Evolutionary conservation across 2,888 invertebrate genomes (phyloP), one percentile per base, ranked within the genome.

Genomic region (Strigamia crassipes): DNA sequence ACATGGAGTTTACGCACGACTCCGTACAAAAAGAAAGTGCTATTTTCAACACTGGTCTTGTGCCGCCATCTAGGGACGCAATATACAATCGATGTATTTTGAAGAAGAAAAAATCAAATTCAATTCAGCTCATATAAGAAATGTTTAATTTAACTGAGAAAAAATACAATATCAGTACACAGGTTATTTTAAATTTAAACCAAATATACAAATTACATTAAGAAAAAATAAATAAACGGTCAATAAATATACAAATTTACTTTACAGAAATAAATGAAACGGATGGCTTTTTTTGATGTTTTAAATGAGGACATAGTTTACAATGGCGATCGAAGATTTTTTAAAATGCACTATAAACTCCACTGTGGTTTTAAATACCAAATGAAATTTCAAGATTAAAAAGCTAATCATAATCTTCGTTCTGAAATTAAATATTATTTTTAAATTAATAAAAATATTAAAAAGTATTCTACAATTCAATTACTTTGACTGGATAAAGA

Each of bases 401-500:
- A 27, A 31, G 12, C 15, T 73, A 73, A 73, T 73, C 73, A 15
- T 73, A 31, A 15, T 73, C 73, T 73, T 73, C 73, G 23, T 73
- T 73, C 73, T 73, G 13, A 73, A 38, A 38, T 38, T 38, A 38
- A 38, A 38, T 4, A 38, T n/a, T n/a, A n/a, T n/a, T n/a, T n/a
- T n/a, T n/a, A 38, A 38, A 38, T 38, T 10, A 38, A 38, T 18
- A 5, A 56, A 18, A 18, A 56, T 21, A 56, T 18, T 56, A n/a
- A n/a, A 38, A 38, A 38, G 38, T 10, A 38, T 38, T 38, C 6
- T 10, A 38, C 38, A 10, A 38, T 38, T 46, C 15, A 46, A 46
- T 42, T 42, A 81, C 79, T 56, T 46, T 82, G 42, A 82, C 77
- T 13, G 83, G 82, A 51, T 83, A 83, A 9, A 83, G 61, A 73